Percentiles rank a stretch among this genome's conserved stretches.
phyloP scores from a whole-genome alignment of 1,140 invertebrate genomes.

The Akabosia matsudoensis region DNA sequence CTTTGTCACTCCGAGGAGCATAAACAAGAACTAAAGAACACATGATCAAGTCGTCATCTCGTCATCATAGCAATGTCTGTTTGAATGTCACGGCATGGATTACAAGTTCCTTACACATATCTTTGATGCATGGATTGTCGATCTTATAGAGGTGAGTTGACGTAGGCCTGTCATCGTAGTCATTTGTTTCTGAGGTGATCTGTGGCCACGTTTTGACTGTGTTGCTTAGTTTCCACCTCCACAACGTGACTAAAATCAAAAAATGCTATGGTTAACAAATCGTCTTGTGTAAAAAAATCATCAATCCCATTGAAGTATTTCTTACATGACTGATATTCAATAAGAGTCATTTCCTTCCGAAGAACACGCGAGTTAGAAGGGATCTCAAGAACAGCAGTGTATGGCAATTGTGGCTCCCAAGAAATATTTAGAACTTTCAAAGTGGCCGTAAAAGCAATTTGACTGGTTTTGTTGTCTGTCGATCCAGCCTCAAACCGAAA shows the following conservation, averaged over 20 bases:
- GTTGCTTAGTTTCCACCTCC: constrained; percentile 4
- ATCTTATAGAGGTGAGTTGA: not conserved
- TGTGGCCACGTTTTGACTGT: not conserved
- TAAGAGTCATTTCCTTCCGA: not conserved
- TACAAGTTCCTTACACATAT: constrained; percentile 24
- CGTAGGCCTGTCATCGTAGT: no score
- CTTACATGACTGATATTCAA: constrained; percentile 10
- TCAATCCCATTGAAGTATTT: not conserved
- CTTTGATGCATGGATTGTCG: constrained; percentile 26
- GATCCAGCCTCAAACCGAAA: not conserved
- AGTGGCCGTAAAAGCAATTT: not conserved
- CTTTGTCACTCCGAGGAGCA: not conserved
- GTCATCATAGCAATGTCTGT: no score
- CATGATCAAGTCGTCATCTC: no score
- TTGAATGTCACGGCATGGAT: not conserved
- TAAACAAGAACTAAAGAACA: constrained; percentile 22
- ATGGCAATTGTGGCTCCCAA: not conserved
- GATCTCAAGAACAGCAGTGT: not conserved
- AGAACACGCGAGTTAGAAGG: not conserved
- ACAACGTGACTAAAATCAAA: not conserved
- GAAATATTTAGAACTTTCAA: not conserved
- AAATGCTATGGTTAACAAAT: not conserved
- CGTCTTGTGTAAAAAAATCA: not conserved
- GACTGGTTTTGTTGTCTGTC: not conserved
- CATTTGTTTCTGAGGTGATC: no score